Conservation (phyloP, 2,113 vertebrate species). For the Capreolus pygargus region DNA sequence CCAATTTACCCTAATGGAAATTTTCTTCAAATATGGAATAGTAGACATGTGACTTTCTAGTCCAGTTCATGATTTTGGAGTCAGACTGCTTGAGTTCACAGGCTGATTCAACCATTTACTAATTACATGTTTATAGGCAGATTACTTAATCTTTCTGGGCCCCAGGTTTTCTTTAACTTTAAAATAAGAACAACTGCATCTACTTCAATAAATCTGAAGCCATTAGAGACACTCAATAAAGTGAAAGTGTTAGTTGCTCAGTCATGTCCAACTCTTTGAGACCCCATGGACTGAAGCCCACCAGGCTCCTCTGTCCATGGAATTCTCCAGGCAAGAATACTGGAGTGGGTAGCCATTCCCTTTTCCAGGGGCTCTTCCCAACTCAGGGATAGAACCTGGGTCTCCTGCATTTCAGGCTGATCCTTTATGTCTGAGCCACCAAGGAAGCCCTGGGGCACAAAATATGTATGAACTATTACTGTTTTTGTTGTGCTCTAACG, state of each 20-base stretch:
- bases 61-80: background rate
- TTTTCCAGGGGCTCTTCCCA: background rate
- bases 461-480: background rate
- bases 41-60: background rate
- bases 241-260: background rate
- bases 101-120: background rate
- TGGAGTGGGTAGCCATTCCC: background rate
- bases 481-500: background rate
- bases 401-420: background rate
- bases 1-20: background rate
- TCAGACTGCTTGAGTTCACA: background rate
- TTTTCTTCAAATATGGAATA: background rate
- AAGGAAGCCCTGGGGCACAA: background rate
- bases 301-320: background rate
- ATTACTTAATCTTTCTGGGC: background rate
- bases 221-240: background rate
- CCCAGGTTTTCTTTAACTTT: background rate
- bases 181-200: background rate
- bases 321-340: background rate
- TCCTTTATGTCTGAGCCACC: background rate
- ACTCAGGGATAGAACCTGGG: background rate
- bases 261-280: background rate
- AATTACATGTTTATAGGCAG: background rate
- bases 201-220: background rate
- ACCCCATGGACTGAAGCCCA: background rate